Percentiles rank a stretch among this genome's conserved stretches.
Conservation (phyloP, 2,888 invertebrate genomes). For the Tipula lateralis region DNA sequence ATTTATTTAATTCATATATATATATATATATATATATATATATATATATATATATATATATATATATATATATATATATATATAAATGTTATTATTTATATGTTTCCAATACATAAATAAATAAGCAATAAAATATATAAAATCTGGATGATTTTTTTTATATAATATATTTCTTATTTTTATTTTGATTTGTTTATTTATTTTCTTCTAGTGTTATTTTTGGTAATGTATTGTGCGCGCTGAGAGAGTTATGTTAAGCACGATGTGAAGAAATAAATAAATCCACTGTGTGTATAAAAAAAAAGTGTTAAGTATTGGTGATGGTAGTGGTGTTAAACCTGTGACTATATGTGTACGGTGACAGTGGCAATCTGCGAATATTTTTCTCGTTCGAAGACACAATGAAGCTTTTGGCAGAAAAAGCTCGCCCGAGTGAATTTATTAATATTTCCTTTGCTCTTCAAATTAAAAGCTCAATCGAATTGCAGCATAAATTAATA, state of each 20-base stretch:
- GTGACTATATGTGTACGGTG: not conserved
- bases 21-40: no score
- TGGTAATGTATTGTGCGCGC: constrained; percentile 24
- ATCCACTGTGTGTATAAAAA: not conserved
- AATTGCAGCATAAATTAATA: no score
- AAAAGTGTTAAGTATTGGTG: not conserved
- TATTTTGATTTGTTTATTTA: constrained; percentile 24
- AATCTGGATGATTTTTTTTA: not conserved
- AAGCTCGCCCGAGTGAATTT: no score
- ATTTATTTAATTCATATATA: not conserved
- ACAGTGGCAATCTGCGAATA: no score
- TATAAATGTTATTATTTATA: no score
- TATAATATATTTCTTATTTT: not conserved
- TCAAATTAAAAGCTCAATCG: no score
- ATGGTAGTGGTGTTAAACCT: not conserved
- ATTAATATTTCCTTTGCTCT: no score
- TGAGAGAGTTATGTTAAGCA: not conserved
- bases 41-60: no score
- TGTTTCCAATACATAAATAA: not conserved
- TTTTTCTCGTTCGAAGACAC: no score
- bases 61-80: no score
- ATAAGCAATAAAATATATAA: constrained; percentile 6
- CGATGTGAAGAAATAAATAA: constrained; percentile 19
- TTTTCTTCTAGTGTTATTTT: constrained; percentile 19
- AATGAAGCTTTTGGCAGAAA: no score